These are phyloP conservation scores for Uropetala carovei DNA, from an alignment of 2,888 invertebrate species.

Conservation along the genomic window DNA sequence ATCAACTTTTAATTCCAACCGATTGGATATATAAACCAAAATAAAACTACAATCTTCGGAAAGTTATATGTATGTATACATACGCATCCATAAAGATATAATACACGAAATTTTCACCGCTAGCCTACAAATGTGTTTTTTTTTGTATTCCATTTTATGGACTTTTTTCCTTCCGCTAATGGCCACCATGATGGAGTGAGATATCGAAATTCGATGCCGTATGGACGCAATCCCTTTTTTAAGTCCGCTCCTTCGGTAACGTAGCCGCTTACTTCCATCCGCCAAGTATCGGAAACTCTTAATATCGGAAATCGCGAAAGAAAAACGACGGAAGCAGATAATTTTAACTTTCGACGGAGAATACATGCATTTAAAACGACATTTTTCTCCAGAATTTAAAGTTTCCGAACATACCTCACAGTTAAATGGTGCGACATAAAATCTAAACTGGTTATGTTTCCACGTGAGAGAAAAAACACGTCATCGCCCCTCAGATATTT, in stretches of 20 bases:
- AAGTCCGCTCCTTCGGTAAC: background rate
- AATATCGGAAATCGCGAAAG: background rate
- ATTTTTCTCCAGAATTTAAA: background rate
- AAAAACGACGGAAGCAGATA: background rate
- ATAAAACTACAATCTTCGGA: too few species aligned
- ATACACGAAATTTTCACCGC: too few species aligned
- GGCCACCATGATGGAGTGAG: background rate
- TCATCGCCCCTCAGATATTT: too few species aligned
- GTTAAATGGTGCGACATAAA: too few species aligned
- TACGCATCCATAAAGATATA: too few species aligned
- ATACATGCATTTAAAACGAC: background rate
- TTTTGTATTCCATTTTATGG: background rate
- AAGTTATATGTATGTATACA: too few species aligned
- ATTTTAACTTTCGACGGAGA: background rate
- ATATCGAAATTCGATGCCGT: background rate
- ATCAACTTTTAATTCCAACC: too few species aligned
- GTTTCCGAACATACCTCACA: too few species aligned
- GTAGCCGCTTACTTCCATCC: background rate
- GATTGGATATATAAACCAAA: too few species aligned
- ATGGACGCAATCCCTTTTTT: background rate
- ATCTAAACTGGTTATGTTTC: too few species aligned
- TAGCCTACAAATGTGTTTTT: too few species aligned
- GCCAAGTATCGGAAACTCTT: background rate
- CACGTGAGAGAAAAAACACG: too few species aligned
- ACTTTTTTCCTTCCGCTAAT: background rate